phyloP scores from a whole-genome alignment of 2,888 invertebrate species.

The Caenorhabditis zanzibari region DNA sequence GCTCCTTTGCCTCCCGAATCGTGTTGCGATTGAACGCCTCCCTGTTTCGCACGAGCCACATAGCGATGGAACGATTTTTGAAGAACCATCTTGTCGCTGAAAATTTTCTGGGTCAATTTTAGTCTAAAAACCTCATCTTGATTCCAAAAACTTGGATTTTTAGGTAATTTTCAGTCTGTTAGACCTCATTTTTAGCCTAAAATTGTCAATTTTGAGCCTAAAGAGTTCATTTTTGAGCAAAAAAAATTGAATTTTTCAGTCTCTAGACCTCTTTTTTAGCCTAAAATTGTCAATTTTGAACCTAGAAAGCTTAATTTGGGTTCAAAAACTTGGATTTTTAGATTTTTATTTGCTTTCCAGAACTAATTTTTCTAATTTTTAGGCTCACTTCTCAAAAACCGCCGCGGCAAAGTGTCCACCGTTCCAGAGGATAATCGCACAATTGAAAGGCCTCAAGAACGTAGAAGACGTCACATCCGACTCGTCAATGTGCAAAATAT shows the following conservation, averaged over 20 bases:
- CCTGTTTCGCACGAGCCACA: constrained; percentile 90
- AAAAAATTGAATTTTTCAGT: too few species aligned
- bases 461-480: constrained; percentile 38
- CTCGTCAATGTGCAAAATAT: constrained; percentile 66
- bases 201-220: too few species aligned
- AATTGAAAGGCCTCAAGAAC: constrained; percentile 71
- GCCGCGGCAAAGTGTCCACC: constrained; percentile 92
- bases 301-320: background rate
- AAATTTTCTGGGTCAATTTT: too few species aligned
- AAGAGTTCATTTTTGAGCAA: too few species aligned
- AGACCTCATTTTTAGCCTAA: too few species aligned
- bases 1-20: constrained; percentile 67
- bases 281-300: too few species aligned
- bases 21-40: constrained; percentile 79
- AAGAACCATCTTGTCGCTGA: constrained; percentile 83
- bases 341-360: background rate
- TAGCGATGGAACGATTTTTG: constrained; percentile 93
- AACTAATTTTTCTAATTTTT: background rate
- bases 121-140: too few species aligned
- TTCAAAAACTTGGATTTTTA: background rate
- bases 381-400: constrained; percentile 85
- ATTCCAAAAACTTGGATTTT: too few species aligned
- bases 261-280: too few species aligned
- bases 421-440: constrained; percentile 89
- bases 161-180: background rate